Base-by-base conservation (phyloP, 2,797 vertebrate species). In the Nothura maculosa region DNA sequence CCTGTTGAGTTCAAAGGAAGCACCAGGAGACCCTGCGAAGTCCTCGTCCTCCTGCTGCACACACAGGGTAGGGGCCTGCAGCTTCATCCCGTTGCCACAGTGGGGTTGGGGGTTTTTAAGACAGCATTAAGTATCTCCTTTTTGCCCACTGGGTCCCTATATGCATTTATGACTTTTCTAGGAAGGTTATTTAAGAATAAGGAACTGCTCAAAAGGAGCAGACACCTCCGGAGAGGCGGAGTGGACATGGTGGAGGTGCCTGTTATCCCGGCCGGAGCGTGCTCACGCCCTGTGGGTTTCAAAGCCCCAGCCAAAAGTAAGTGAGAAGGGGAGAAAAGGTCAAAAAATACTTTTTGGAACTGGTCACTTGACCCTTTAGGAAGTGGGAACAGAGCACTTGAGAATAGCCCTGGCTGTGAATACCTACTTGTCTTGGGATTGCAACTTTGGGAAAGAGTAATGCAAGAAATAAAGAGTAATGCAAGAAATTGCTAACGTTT, bases 151-250 rank as follows among this genome's bases (percentile, higher is more conserved):
- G 27, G 2, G 13, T 81, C 45, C 61, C 43, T 42, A 12, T 1
- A 42, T 0, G 0, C 27, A 9, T 16, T 4, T 18, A 55, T 55
- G 88, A 7, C 38, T 64, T 76, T 42, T 18, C 2, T 24, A 28
- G 7, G 8, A 36, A 45, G 16, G 1, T 3, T 55, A 77, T 74
- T 58, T 18, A 12, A 54, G 22, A 16, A 8, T 28, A 27, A 77
- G 12, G 22, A 3, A 58, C 36, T 3, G 40, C 22, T 27, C 12
- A 28, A 0, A 55, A 45, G 55, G 7, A 78, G 10, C 0, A 4
- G 7, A 36, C 76, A 6, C 7, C 47, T 60, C n/a, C 16, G 74
- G 62, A 67, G 21, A 34, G 5, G 5, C 3, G 36, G 36, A 30
- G 5, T 48, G 30, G 48, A 30, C 3, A 0, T 67, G 16, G 24